These are phyloP conservation scores for Morphnarchus princeps DNA, from an alignment of 2,113 vertebrate species.

Conservation along the genomic window DNA sequence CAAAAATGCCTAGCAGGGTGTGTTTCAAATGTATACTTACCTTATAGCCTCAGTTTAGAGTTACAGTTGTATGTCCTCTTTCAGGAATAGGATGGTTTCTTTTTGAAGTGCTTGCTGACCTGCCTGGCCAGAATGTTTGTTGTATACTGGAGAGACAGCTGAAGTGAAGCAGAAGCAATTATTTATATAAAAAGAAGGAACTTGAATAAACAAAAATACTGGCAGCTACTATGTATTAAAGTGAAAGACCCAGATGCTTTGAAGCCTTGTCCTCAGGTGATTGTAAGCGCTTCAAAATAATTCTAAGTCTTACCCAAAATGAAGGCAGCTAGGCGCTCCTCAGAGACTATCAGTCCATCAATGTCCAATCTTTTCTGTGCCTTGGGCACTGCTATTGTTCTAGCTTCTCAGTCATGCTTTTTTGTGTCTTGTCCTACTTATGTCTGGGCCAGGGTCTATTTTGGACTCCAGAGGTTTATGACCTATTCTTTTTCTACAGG, in stretches of 20 bases:
- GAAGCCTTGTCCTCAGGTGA: background rate
- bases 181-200: conserved; percentile 15
- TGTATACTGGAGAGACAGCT: background rate
- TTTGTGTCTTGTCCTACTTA: background rate
- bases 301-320: background rate
- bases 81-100: background rate
- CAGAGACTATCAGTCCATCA: background rate
- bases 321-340: background rate
- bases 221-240: background rate
- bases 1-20: background rate
- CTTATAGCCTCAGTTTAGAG: background rate
- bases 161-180: conserved; percentile 42
- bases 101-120: background rate
- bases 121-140: background rate
- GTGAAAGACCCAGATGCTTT: background rate
- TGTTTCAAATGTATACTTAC: background rate
- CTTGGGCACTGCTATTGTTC: background rate
- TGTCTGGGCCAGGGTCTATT: background rate
- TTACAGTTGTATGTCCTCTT: background rate
- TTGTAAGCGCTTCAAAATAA: background rate
- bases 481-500: background rate
- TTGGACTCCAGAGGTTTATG: background rate
- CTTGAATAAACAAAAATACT: background rate
- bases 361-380: background rate
- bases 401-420: background rate